Percentiles rank a stretch among this genome's conserved stretches.
Conservation (phyloP, 1,140 invertebrate genomes). For the Drosophila triauraria region DNA sequence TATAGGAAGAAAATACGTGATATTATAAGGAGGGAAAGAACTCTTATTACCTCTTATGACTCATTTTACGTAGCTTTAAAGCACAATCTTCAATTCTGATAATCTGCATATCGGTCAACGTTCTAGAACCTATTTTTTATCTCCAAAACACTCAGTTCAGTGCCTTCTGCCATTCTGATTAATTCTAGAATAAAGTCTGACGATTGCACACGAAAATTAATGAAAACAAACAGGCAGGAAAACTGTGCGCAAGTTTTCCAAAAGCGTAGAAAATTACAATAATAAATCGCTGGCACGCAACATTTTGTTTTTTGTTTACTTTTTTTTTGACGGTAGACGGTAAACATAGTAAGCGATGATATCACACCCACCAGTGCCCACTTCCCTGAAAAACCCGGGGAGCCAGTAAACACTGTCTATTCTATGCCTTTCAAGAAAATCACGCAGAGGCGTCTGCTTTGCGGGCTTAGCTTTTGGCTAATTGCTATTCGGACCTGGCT, state of each 20-base stretch:
- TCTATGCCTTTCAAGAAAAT: slow-evolving; percentile 41
- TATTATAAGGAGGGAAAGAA: background rate
- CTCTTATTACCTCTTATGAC: too few species aligned
- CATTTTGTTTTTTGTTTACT: slow-evolving; percentile 9
- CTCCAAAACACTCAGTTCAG: slow-evolving; percentile 1
- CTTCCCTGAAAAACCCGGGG: background rate
- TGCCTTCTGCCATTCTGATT: slow-evolving; percentile 10
- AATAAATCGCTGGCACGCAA: slow-evolving; percentile 62
- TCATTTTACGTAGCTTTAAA: background rate
- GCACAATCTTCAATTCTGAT: background rate
- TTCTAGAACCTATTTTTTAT: slow-evolving; percentile 5
- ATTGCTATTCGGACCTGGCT: slow-evolving; percentile 50
- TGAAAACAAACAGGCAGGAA: slow-evolving; percentile 39
- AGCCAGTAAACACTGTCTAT: slow-evolving; percentile 46
- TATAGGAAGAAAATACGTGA: background rate
- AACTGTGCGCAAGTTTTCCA: slow-evolving; percentile 29
- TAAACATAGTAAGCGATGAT: slow-evolving; percentile 65
- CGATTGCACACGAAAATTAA: slow-evolving; percentile 15
- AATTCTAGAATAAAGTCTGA: slow-evolving; percentile 25
- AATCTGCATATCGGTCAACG: slow-evolving; percentile 24
- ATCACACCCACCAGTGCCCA: slow-evolving; percentile 46
- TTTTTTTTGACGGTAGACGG: slow-evolving; percentile 16
- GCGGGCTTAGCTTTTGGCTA: slow-evolving; percentile 54
- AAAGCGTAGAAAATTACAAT: slow-evolving; percentile 47
- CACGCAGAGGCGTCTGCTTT: slow-evolving; percentile 55